phyloP scores from a whole-genome alignment of 2,797 vertebrate species.

The Masticophis lateralis region DNA sequence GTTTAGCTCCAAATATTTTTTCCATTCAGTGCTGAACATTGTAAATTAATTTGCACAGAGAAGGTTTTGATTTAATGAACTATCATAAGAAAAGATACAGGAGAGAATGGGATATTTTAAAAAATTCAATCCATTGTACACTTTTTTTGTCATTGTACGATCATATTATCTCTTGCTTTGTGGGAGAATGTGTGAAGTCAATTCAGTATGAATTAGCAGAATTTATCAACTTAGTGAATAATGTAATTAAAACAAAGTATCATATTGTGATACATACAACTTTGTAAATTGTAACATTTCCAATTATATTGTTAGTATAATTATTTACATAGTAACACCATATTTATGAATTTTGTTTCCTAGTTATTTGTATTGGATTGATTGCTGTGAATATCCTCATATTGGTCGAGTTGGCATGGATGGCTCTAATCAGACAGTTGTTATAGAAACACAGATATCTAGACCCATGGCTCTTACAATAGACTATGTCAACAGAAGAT shows the following conservation, averaged over 20 bases:
- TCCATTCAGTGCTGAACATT: background rate
- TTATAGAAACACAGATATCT: constrained; percentile 90
- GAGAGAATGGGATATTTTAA: background rate
- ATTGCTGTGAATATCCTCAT: constrained; percentile 91
- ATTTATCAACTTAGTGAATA: background rate
- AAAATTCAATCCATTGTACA: background rate
- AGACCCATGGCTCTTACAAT: constrained; percentile 92
- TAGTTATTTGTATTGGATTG: constrained; percentile 97
- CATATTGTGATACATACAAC: background rate
- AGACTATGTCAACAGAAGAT: constrained; percentile 92
- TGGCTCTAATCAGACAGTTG: constrained; percentile 83
- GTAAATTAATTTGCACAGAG: background rate
- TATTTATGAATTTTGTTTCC: constrained; percentile 42
- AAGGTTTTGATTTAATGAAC: background rate
- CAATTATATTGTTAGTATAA: background rate
- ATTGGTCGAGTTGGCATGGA: constrained; percentile 96
- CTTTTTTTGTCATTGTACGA: background rate
- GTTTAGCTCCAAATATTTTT: background rate
- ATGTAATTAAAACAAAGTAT: background rate
- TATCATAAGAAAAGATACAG: background rate
- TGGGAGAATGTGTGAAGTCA: background rate
- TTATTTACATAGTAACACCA: background rate
- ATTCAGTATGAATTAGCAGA: background rate
- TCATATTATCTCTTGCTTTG: background rate
- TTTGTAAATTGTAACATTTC: background rate